phyloP scores from a whole-genome alignment of 2,888 invertebrate genomes.

The Eupithecia inturbata region DNA sequence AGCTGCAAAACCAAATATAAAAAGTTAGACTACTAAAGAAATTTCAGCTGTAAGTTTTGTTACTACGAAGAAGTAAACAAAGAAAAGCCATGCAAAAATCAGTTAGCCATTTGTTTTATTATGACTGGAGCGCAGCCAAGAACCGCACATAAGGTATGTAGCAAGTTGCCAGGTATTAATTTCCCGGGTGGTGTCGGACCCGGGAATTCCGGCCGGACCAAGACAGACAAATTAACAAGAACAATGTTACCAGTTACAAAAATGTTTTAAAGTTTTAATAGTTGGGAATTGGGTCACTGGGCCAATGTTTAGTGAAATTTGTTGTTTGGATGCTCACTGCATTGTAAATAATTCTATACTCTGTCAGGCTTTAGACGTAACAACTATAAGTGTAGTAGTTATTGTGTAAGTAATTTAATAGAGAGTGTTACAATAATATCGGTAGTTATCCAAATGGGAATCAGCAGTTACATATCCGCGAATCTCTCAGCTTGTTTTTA shows the following conservation, averaged over 20 bases:
- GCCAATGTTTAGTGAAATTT: conserved; percentile 10
- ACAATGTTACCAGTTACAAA: conserved; percentile 47
- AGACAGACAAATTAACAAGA: conserved; percentile 50
- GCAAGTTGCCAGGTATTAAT: conserved; percentile 66
- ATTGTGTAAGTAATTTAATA: background rate
- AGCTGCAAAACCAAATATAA: background rate
- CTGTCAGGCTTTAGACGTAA: background rate
- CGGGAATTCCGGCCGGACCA: conserved; percentile 51
- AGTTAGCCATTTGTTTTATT: conserved; percentile 23
- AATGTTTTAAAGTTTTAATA: conserved; percentile 38
- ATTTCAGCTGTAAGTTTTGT: background rate
- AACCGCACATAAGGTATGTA: conserved; percentile 43
- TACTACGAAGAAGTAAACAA: background rate
- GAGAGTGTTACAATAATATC: background rate
- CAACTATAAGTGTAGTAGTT: background rate
- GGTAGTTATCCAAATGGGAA: background rate
- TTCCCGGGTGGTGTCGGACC: conserved; percentile 57
- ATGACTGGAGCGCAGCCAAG: conserved; percentile 36
- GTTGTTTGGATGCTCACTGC: background rate
- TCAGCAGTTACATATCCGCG: background rate
- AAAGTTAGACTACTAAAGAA: background rate
- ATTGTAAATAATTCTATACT: background rate
- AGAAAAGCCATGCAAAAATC: conserved; percentile 21
- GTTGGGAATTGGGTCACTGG: conserved; percentile 14
- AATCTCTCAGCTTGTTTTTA: background rate